Base-by-base conservation (phyloP, 1,140 invertebrate species). In the Nebria ingens region DNA sequence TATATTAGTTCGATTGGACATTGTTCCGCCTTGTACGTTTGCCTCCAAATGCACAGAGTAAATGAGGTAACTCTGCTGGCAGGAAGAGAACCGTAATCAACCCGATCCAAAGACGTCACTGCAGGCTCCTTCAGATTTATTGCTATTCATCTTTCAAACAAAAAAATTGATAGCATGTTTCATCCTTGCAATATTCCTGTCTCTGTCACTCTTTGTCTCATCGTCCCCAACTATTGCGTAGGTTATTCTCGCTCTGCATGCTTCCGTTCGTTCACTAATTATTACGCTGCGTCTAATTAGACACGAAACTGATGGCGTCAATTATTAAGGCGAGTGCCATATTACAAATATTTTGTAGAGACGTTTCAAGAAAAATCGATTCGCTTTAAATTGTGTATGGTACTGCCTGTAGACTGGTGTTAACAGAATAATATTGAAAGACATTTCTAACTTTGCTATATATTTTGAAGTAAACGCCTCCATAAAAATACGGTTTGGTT, bases 1-100 rank as follows among this genome's bases (percentile, higher is more conserved):
- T 45, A 45, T 45, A 11, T 45, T 45, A 45, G 6, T 6, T 45
- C 40, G 40, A 45, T 45, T 17, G 40, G 40, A 45, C 40, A 45
- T 45, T 45, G 40, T 45, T 45, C 40, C 40, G 17, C 40, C 15
- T 9, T 9, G 3, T 45, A 17, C 40, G 40, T 45, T 45, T 45
- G 9, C 40, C 40, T 9, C 40, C 40, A 45, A 45, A 17, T 45
- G 40, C 40, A 45, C n/a, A n/a, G n/a, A n/a, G n/a, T n/a, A n/a
- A n/a, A n/a, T 9, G 25, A 9, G 25, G 6, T 34, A 34, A 34
- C 25, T 34, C 25, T 9, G 6, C 25, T n/a, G n/a, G n/a, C 25
- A 45, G 17, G 40, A 11, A 9, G 15, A 17, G 40, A 11, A 45
- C 40, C 40, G 40, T 45, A 45, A 45, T 45, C 40, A 45, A 45